phyloP scores from a whole-genome alignment of 2,888 invertebrate genomes.

The Ligdia adustata region DNA sequence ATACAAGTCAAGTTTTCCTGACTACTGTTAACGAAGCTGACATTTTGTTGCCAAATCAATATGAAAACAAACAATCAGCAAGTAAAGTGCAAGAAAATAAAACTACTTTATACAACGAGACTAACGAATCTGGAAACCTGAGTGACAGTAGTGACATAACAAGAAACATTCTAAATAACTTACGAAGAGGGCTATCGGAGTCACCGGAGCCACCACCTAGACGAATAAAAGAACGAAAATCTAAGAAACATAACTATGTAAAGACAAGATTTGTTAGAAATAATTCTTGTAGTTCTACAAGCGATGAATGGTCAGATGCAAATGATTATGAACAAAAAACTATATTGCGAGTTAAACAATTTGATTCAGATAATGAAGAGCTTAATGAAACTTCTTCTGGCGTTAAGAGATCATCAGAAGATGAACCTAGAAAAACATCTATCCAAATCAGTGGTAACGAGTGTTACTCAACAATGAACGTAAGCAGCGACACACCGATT shows the following conservation, averaged over 20 bases:
- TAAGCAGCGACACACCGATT: slow-evolving; percentile 87
- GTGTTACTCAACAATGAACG: slow-evolving; percentile 90
- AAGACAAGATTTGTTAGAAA: slow-evolving; percentile 78
- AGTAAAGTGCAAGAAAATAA: slow-evolving; percentile 23
- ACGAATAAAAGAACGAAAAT: slow-evolving; percentile 65
- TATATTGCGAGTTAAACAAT: slow-evolving; percentile 71
- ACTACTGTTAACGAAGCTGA: slow-evolving; percentile 68
- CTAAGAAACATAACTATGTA: slow-evolving; percentile 78
- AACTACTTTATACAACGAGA: slow-evolving; percentile 39
- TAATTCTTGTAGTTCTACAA: slow-evolving; percentile 75
- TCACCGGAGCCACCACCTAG: slow-evolving; percentile 80
- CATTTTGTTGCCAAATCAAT: slow-evolving; percentile 40
- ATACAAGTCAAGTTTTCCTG: slow-evolving; percentile 86
- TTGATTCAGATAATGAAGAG: slow-evolving; percentile 77
- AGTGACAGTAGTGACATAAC: slow-evolving; percentile 77
- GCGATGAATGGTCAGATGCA: slow-evolving; percentile 80
- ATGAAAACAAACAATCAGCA: slow-evolving; percentile 33
- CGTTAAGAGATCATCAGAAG: slow-evolving; percentile 55
- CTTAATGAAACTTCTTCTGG: slow-evolving; percentile 48
- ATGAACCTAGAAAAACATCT: slow-evolving; percentile 85
- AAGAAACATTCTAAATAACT: slow-evolving; percentile 64
- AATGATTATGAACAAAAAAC: slow-evolving; percentile 78
- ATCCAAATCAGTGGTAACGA: slow-evolving; percentile 90
- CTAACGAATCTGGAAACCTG: slow-evolving; percentile 64
- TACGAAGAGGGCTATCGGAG: slow-evolving; percentile 71